Base-by-base conservation (phyloP, 2,888 invertebrate genomes). In the Agrochola lychnidis region DNA sequence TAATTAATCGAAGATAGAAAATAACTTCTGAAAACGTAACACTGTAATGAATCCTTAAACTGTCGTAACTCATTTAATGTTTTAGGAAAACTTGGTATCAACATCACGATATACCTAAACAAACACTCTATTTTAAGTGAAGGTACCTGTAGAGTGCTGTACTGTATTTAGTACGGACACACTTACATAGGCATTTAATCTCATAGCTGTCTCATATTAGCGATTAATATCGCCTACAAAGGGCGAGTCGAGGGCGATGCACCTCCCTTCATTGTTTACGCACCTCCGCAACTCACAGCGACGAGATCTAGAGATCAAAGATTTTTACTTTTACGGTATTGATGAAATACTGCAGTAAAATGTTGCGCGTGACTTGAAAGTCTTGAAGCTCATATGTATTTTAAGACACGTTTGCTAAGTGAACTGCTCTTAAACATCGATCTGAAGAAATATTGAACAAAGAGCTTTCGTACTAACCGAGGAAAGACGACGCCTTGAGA, bases 251-350 rank as follows among this genome's bases (percentile, higher is more conserved):
- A 72, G 78, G 69, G 76, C 78, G 78, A 71, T 76, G 74, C 78
- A 79, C 78, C 70, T 72, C 79, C 81, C 81, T 86, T 85, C 85
- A 87, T 90, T 92, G 91, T 92, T 89, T 90, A 91, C 89, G 78
- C 83, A 83, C 84, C 84, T 87, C 68, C 78, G 85, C 76, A 74
- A 70, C 70, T 80, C 66, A 40, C 77, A 85, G 86, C 83, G 87
- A 83, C 76, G 73, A 79, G 71, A 79, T 83, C 79, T 72, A 78
- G 84, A 93, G 94, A 95, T 95, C 94, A 95, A 94, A 94, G 93
- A 92, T 92, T 91, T 91, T 90, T 83, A 88, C 90, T 89, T 93
- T 93, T 91, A 94, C 92, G 92, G 93, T 93, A 94, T 93, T 91
- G 93, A 94, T 93, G 91, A 91, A 92, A 92, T 88, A 86, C 78